A percentile compares a stretch with the other conserved stretches of the same genome.
Conservation (phyloP, 1,140 invertebrate genomes). For the Drosophila punjabiensis region DNA sequence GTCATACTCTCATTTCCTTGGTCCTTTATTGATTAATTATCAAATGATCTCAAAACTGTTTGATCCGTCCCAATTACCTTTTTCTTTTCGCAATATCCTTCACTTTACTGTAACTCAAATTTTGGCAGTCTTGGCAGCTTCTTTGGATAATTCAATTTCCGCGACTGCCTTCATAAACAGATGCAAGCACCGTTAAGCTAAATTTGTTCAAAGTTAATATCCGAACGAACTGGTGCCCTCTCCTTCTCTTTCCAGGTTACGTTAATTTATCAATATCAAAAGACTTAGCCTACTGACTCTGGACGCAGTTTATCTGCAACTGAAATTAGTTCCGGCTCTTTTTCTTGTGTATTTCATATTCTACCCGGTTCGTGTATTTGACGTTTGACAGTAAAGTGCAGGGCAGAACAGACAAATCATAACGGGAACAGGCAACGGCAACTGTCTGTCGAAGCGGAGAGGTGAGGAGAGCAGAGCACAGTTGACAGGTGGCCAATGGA, state of each 20-base stretch:
- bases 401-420: conserved; percentile 29
- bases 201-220: conserved; percentile 3
- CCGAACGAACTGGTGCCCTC: background rate
- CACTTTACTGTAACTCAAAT: background rate
- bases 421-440: conserved; percentile 25
- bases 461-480: background rate
- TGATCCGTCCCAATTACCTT: background rate
- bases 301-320: background rate
- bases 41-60: too few relatives aligned
- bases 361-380: conserved; percentile 17
- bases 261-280: conserved; percentile 6
- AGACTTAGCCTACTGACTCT: background rate
- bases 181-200: background rate
- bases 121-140: background rate
- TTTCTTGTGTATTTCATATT: conserved; percentile 1
- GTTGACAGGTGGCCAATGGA: conserved; percentile 43
- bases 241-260: background rate
- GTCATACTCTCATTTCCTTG: too few relatives aligned
- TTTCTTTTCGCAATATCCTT: background rate
- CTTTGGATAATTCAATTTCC: background rate
- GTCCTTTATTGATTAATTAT: too few relatives aligned
- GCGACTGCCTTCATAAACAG: background rate
- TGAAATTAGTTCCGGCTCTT: conserved; percentile 27
- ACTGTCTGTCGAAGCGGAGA: conserved; percentile 5
- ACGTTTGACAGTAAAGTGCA: conserved; percentile 41